Base-by-base conservation (phyloP, 2,888 invertebrate species). In the Pandemis corylana region DNA sequence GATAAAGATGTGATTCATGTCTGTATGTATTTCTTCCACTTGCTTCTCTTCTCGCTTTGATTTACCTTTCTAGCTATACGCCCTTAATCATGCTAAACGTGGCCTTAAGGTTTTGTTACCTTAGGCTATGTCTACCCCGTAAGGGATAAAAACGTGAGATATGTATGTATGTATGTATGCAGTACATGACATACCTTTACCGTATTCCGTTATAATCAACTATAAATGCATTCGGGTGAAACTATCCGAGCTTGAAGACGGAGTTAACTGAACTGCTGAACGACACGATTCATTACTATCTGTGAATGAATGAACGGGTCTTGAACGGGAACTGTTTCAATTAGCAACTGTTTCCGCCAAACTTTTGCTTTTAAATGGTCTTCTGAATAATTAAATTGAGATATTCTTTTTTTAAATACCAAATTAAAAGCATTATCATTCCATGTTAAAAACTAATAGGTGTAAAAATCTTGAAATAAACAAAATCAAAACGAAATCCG, bases 281-380 rank as follows among this genome's bases (percentile, higher is more conserved):
- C 46, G 66, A 65, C 64, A 59, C 69, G 51, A 74, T 65, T 65
- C 65, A 61, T 65, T 41, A 65, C 74, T 68, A 73, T 74, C 66
- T 41, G 49, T 20, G 53, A 75, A 67, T 66, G 70, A 75, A 67
- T 56, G 65, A 74, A 62, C 66, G 70, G 67, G 67, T 68, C 66
- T 67, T 56, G 61, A 44, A 51, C 68, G 44, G 20, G 20, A 66
- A 65, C 61, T 13, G 66, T 56, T 61, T 53, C 46, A 44, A 67
- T 71, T 75, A 67, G 59, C 65, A 61, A 51, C 65, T 44, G 59
- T 69, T 69, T 59, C 69, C 42, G 49, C 28, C 1, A 46, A 68
- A 62, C 44, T 65, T 46, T 63, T 46, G 13, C 28, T 68, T 28
- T 59, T 28, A 28, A 28, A 28, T 12, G 28, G 0, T 56, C 20